Percentiles rank a stretch among this genome's conserved stretches.
Conservation (phyloP, 2,113 vertebrate genomes). For the Chroicocephalus ridibundus region DNA sequence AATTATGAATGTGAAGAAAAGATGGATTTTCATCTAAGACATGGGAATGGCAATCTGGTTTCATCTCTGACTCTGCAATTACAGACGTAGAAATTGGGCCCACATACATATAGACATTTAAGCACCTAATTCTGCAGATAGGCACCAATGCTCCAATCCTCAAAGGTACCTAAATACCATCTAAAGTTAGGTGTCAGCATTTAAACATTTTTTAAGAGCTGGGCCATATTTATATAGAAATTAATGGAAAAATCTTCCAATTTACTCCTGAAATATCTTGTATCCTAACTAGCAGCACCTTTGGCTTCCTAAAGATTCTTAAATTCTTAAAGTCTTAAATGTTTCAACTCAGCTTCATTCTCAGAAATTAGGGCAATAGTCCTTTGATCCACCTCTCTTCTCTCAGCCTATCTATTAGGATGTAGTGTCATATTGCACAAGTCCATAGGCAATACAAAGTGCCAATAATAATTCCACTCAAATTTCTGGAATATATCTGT, state of each 20-base stretch:
- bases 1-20: neutral
- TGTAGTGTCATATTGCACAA: neutral
- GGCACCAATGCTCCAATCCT: neutral
- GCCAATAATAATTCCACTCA: neutral
- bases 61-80: neutral
- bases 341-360: neutral
- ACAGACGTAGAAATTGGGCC: neutral
- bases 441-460: neutral
- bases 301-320: neutral
- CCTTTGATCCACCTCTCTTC: neutral
- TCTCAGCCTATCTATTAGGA: neutral
- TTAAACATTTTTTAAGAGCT: neutral
- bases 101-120: neutral
- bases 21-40: neutral
- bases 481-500: neutral
- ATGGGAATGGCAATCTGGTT: neutral
- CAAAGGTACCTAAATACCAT: neutral
- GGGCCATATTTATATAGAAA: neutral
- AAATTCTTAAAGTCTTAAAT: neutral
- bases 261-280: neutral
- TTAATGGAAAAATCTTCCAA: neutral
- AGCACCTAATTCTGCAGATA: neutral
- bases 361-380: neutral
- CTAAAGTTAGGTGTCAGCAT: neutral
- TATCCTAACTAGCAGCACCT: neutral